phyloP scores from a whole-genome alignment of 2,888 invertebrate species.

The Sarcophaga rosellei region DNA sequence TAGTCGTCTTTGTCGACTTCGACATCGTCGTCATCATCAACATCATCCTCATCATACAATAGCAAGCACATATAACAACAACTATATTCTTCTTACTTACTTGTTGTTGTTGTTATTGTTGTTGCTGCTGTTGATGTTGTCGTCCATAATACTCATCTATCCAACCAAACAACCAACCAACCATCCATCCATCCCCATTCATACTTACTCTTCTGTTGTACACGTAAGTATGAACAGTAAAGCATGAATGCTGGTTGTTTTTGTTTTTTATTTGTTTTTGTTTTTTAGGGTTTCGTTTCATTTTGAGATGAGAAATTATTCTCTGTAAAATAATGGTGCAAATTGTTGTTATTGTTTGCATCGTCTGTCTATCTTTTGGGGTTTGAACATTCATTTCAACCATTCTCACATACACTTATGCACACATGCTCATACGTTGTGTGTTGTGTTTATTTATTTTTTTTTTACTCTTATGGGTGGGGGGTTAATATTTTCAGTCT shows the following conservation, averaged over 20 bases:
- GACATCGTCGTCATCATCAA: constrained; percentile 54
- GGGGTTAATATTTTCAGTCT: constrained; percentile 50
- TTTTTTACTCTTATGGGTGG: constrained; percentile 62
- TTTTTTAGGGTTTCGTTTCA: constrained; percentile 8
- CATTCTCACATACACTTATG: constrained; percentile 40
- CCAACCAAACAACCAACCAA: constrained; percentile 41
- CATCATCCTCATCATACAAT: constrained; percentile 33
- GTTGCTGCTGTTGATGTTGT: constrained; percentile 57
- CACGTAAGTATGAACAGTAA: constrained; percentile 4
- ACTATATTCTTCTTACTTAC: not conserved
- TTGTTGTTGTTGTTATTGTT: constrained; percentile 21
- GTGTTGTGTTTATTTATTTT: constrained; percentile 32
- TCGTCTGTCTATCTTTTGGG: constrained; percentile 65
- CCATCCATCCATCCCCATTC: constrained; percentile 57
- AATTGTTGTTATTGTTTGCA: constrained; percentile 48
- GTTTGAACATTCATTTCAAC: constrained; percentile 65
- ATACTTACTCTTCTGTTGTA: constrained; percentile 8
- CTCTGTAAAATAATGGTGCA: constrained; percentile 60
- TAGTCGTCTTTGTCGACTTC: constrained; percentile 58
- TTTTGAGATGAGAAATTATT: constrained; percentile 48
- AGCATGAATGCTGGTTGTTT: constrained; percentile 24
- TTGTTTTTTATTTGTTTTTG: constrained; percentile 6
- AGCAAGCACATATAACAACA: constrained; percentile 2
- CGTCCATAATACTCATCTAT: constrained; percentile 68
- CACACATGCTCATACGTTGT: constrained; percentile 11